phyloP scores from a whole-genome alignment of 2,113 vertebrate genomes.

The Crotalus tigris region DNA sequence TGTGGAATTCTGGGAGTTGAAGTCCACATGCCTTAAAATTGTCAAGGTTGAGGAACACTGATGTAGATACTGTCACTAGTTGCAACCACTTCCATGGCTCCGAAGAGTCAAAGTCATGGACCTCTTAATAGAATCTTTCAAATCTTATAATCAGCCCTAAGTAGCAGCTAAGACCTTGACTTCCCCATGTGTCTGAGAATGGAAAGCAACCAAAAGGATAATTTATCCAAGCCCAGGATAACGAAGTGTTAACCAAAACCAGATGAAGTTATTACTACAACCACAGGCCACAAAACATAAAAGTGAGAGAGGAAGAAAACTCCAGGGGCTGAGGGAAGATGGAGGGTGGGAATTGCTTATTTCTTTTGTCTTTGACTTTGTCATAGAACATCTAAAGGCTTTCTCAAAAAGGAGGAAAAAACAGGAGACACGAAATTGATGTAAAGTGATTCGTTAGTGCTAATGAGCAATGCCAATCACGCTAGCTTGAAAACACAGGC shows the following conservation, averaged over 20 bases:
- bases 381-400: conserved; percentile 62
- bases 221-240: conserved; percentile 79
- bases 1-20: too few relatives aligned
- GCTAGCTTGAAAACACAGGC: conserved; percentile 66
- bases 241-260: conserved; percentile 83
- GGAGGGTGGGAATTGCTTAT: conserved; percentile 56
- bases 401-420: conserved; percentile 47
- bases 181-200: conserved; percentile 67
- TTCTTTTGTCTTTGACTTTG: conserved; percentile 59
- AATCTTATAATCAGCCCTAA: conserved; percentile 75
- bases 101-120: conserved; percentile 70
- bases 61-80: background rate
- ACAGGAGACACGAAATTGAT: conserved; percentile 57
- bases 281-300: conserved; percentile 70
- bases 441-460: conserved; percentile 68
- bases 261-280: conserved; percentile 78
- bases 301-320: conserved; percentile 39
- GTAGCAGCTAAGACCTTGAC: conserved; percentile 66
- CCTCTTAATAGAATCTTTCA: conserved; percentile 73
- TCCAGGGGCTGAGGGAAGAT: background rate
- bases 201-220: conserved; percentile 69
- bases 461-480: conserved; percentile 70
- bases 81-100: conserved; percentile 65
- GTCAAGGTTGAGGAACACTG: too few relatives aligned
- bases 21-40: too few relatives aligned